phyloP scores from a whole-genome alignment of 2,888 invertebrate genomes.

The Eupithecia vulgata region DNA sequence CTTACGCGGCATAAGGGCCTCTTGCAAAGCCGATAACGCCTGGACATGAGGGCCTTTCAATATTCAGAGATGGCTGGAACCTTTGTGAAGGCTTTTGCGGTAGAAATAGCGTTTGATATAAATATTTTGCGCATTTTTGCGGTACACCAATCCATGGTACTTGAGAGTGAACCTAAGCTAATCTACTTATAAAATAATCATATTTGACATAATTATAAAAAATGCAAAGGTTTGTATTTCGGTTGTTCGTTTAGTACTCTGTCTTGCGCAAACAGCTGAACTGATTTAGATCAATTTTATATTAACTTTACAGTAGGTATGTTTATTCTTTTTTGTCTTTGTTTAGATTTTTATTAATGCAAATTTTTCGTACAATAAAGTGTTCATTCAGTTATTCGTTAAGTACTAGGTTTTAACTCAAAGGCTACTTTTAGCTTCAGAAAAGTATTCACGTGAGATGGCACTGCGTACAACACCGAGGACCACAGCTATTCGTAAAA shows the following conservation, averaged over 20 bases:
- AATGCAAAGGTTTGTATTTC: no score
- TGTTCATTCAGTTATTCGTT: no score
- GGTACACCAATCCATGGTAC: background rate
- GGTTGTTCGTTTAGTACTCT: background rate
- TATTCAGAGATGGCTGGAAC: constrained; percentile 30
- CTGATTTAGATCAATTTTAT: no score
- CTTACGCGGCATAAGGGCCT: constrained; percentile 43
- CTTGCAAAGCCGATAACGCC: constrained; percentile 42
- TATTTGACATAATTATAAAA: no score
- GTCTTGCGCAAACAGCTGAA: background rate
- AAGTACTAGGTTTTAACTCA: no score
- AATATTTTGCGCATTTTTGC: background rate
- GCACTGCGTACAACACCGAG: background rate
- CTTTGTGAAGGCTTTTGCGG: constrained; percentile 17
- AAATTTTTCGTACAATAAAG: no score
- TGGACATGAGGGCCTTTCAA: constrained; percentile 29
- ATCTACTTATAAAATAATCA: background rate
- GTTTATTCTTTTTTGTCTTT: no score
- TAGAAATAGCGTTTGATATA: background rate
- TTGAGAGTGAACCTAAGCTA: background rate
- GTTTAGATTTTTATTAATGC: no score
- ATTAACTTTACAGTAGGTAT: no score
- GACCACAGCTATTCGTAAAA: background rate
- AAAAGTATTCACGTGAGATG: no score
- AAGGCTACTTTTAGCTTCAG: no score